Evolutionary conservation across 2,888 invertebrate genomes (phyloP), one percentile per base, ranked within the genome.

Genomic region (Dysmachus trigonus): DNA sequence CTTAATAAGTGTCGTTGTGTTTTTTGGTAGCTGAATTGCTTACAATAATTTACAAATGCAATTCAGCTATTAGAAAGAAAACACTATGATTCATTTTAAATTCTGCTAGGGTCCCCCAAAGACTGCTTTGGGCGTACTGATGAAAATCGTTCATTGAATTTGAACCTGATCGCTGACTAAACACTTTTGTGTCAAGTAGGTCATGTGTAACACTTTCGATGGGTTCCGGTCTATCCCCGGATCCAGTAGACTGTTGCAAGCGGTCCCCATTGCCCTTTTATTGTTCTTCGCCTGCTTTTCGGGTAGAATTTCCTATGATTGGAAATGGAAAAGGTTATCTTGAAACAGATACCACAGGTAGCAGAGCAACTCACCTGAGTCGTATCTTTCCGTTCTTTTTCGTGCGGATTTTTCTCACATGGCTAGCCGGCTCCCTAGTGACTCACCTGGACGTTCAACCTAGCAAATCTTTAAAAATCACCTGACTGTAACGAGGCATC

Each of bases 401-500:
- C 15, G 22, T 62, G 62, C 62, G 27, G 22, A 27, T 22, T 79
- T 62, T 83, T 83, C 31, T 72, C 83, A 83, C 31, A 83, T 83
- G 83, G 35, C 38, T 83, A 38, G 30, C 72, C 53, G 38, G 38
- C 71, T 38, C 30, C 72, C 72, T 30, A 15, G 13, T 62, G 22
- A 41, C 35, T 27, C 72, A 31, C 30, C 15, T 27, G 30, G 53
- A 10, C 73, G 74, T 18, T 85, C 30, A 76, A 74, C 74, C 76
- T 31, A 33, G 35, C 10, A 33, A 86, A 88, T 86, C 88, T 88
- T 87, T 86, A 86, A 88, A 87, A 90, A 87, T 89, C 90, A 90
- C 88, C 90, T 89, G 88, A 90, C 90, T 91, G 90, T 90, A 90
- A 90, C 91, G 88, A 89, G 89, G 89, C 89, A 89, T 89, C 90